Base-by-base conservation (phyloP, 2,113 vertebrate species). In the Pungitius pungitius region DNA sequence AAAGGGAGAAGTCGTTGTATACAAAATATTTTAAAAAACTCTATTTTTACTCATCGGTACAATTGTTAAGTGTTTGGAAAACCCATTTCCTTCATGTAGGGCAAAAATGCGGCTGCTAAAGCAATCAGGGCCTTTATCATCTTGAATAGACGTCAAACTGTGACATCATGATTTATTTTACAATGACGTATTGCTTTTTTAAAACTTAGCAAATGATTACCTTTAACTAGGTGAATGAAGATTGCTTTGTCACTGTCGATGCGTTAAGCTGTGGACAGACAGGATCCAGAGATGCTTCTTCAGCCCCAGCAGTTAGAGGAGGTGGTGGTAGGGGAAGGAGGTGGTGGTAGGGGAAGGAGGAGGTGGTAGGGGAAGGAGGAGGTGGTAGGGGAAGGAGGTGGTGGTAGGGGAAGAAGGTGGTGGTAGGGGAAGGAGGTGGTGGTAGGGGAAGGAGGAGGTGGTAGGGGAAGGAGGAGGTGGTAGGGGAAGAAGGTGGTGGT, bases 261-360 rank as follows among this genome's bases (percentile, higher is more conserved):
- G 18, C 60, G 24, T 39, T 45, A 74, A 73, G 73, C 51, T 83
- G 78, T 1, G 75, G 82, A 88, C 74, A 90, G 86, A 91, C 71
- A 71, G 9, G 26, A 86, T 72, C 77, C 84, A 80, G 81, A 73
- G 62, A 71, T 17, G 26, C 63, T 0, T 62, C 12, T 76, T 72
- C 56, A 73, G 67, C 39, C 37, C 14, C 43, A 57, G 35, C 61
- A 85, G 71, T 35, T 27, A 43, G 57, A 69, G 17, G 39, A 52
- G 35, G 54, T 43, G 55, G n/a, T 17, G 67, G 51, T 11, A 10
- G 49, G 18, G 49, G 49, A 51, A 20, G 49, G 52, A 49, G 30
- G 7, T n/a, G n/a, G n/a, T n/a, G n/a, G n/a, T n/a, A n/a, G n/a
- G n/a, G n/a, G n/a, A n/a, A n/a, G n/a, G n/a, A n/a, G 49, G 26